phyloP scores from a whole-genome alignment of 2,888 invertebrate species.

The Tanaodytes sp. region DNA sequence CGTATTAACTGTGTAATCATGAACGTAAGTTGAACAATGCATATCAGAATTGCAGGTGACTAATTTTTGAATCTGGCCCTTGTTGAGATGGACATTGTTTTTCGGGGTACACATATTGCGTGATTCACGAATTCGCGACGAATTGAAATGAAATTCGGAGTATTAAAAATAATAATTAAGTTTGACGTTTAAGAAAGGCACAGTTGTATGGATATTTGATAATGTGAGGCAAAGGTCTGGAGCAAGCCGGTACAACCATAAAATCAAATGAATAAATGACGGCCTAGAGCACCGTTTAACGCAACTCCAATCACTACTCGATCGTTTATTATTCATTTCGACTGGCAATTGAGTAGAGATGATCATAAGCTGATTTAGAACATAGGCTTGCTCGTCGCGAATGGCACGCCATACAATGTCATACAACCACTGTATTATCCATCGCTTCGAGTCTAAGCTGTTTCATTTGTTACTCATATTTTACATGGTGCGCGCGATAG shows the following conservation, averaged over 20 bases:
- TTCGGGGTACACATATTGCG: too few relatives aligned
- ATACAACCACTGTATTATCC: background rate
- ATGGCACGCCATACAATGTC: constrained; percentile 20
- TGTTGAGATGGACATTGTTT: too few relatives aligned
- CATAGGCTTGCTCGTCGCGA: constrained; percentile 10
- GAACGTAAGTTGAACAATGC: too few relatives aligned
- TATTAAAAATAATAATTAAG: too few relatives aligned
- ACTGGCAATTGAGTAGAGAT: constrained; percentile 68
- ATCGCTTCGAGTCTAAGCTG: background rate
- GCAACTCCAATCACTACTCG: constrained; percentile 72
- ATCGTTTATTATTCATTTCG: constrained; percentile 57
- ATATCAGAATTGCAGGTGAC: too few relatives aligned
- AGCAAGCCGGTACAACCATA: constrained; percentile 73
- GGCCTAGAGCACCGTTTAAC: constrained; percentile 52
- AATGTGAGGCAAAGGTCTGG: constrained; percentile 66
- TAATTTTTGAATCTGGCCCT: too few relatives aligned
- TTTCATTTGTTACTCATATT: constrained; percentile 1
- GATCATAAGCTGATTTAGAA: constrained; percentile 15
- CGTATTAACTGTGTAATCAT: too few relatives aligned
- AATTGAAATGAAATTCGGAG: too few relatives aligned
- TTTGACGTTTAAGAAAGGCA: constrained; percentile 29
- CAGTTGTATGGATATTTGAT: constrained; percentile 30
- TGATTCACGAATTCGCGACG: too few relatives aligned
- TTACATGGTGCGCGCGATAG: too few relatives aligned
- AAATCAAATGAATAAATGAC: constrained; percentile 36